Percentiles rank a stretch among this genome's conserved stretches.
These are phyloP conservation scores for Eumerus sabulonum DNA, from an alignment of 2,888 invertebrate genomes.

Conservation along the genomic window DNA sequence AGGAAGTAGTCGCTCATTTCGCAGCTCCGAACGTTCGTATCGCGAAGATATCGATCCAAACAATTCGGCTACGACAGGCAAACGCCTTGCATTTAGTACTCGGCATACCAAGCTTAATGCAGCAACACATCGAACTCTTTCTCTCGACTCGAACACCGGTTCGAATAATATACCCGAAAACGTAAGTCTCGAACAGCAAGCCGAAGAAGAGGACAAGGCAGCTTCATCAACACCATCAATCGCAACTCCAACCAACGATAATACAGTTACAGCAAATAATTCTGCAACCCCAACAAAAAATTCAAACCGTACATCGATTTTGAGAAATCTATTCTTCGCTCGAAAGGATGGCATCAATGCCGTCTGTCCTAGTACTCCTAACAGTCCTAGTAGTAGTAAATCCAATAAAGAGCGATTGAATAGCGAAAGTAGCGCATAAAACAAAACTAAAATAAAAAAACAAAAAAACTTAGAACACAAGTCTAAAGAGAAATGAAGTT, in stretches of 20 bases:
- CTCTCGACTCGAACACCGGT: slow-evolving; percentile 71
- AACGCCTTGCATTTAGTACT: slow-evolving; percentile 70
- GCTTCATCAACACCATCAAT: slow-evolving; percentile 44
- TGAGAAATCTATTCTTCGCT: slow-evolving; percentile 71
- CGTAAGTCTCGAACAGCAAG: slow-evolving; percentile 70
- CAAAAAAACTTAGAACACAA: not conserved
- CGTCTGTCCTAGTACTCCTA: slow-evolving; percentile 8
- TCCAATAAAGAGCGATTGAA: slow-evolving; percentile 42
- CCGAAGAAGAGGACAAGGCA: slow-evolving; percentile 70
- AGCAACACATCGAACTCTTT: slow-evolving; percentile 71
- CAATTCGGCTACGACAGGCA: slow-evolving; percentile 68
- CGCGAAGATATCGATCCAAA: slow-evolving; percentile 71
- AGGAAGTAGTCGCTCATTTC: slow-evolving; percentile 72
- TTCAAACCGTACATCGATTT: slow-evolving; percentile 71
- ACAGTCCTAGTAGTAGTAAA: slow-evolving; percentile 31
- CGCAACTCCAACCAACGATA: slow-evolving; percentile 19
- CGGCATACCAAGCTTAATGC: slow-evolving; percentile 70
- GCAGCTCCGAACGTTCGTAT: slow-evolving; percentile 71
- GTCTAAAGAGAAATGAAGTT: not conserved
- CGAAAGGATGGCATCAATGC: slow-evolving; percentile 59
- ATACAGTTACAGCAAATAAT: slow-evolving; percentile 15
- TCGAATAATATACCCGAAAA: slow-evolving; percentile 72
- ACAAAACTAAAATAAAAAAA: not conserved
- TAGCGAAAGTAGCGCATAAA: slow-evolving; percentile 60
- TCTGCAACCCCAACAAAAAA: slow-evolving; percentile 51